Evolutionary conservation across 2,797 vertebrate species (phyloP).

Genomic region (Alfaro cultratus): DNA sequence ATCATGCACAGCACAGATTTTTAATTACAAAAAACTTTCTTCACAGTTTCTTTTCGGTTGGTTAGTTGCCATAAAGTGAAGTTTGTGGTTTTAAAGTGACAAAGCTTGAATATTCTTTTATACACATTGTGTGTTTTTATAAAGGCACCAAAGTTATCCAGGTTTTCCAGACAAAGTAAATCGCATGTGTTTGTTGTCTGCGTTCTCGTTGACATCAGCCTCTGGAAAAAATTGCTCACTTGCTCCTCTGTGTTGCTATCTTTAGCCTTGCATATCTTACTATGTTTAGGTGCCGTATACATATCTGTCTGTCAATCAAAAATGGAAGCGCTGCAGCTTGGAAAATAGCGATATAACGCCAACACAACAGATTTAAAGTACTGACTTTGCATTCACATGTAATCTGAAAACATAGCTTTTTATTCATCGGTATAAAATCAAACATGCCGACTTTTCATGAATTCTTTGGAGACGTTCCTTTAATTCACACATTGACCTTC

Average conservation of each 20-base stretch:
- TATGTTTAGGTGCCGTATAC: slow-evolving; percentile 69
- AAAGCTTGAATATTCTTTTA: background rate
- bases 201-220: slow-evolving; percentile 33
- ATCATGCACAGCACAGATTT: background rate
- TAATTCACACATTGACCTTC: slow-evolving; percentile 49
- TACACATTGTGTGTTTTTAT: background rate
- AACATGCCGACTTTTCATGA: background rate
- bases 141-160: background rate
- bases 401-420: background rate
- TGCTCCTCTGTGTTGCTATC: slow-evolving; percentile 55
- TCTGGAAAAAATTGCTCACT: slow-evolving; percentile 66
- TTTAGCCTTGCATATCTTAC: slow-evolving; percentile 74
- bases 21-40: background rate
- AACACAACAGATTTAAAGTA: background rate
- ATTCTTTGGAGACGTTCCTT: slow-evolving; percentile 2
- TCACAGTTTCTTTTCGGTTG: background rate
- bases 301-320: slow-evolving; percentile 67
- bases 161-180: background rate
- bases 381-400: background rate
- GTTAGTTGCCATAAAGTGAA: background rate
- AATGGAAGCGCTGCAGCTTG: slow-evolving; percentile 66
- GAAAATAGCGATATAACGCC: slow-evolving; percentile 18
- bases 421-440: background rate
- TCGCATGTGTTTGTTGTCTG: background rate
- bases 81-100: background rate